Percentiles rank a stretch among this genome's conserved stretches.
Evolutionary conservation across 2,888 invertebrate genomes (phyloP).

Genomic region (Molanna angustata): DNA sequence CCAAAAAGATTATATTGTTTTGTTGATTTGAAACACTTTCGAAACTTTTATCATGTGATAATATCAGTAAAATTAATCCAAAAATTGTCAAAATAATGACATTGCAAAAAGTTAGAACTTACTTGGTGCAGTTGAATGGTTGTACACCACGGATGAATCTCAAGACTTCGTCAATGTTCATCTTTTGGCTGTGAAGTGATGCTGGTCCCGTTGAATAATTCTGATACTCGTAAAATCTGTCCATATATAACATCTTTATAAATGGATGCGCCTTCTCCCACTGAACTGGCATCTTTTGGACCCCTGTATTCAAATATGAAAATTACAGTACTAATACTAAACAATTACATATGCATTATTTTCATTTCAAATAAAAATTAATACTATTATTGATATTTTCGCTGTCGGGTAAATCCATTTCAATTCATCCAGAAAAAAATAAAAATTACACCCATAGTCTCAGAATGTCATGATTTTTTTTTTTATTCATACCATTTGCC

Average conservation of each 20-base stretch:
- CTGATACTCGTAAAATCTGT: conserved; percentile 71
- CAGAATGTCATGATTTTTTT: too few relatives aligned
- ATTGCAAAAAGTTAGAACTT: too few relatives aligned
- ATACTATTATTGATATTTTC: too few relatives aligned
- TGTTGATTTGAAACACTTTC: too few relatives aligned
- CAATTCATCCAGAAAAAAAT: too few relatives aligned
- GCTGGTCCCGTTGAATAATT: conserved; percentile 65
- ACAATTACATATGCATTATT: neutral
- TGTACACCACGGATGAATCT: conserved; percentile 75
- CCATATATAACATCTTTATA: conserved; percentile 70
- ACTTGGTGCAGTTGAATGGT: conserved; percentile 59
- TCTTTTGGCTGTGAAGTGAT: conserved; percentile 61
- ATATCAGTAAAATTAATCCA: too few relatives aligned
- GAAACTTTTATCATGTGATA: too few relatives aligned
- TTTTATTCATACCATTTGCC: too few relatives aligned
- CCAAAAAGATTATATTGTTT: too few relatives aligned
- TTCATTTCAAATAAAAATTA: neutral
- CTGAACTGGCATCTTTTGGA: conserved; percentile 79
- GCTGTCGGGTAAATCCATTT: too few relatives aligned
- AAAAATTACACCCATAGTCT: too few relatives aligned
- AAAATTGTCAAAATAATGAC: too few relatives aligned
- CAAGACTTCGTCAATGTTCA: conserved; percentile 75
- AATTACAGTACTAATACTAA: neutral
- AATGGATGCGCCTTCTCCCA: conserved; percentile 74
- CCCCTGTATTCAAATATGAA: conserved; percentile 56